Conservation (phyloP, 2,888 invertebrate species). For the Drosophila nigricruria region DNA sequence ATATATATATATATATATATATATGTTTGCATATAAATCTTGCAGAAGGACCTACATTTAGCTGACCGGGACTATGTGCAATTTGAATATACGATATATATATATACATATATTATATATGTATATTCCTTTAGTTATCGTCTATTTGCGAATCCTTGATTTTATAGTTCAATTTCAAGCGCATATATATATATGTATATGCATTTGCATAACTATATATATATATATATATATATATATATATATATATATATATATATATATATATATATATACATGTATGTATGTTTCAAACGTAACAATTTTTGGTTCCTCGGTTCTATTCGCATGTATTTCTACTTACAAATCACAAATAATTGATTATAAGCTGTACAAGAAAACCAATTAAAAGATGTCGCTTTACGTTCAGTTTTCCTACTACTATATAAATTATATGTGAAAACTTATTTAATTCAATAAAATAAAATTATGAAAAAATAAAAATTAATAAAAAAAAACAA, state of each 20-base stretch:
- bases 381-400: constrained; percentile 13
- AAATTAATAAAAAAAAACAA: constrained; percentile 36
- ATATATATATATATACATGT: neutral
- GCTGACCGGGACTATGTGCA: constrained; percentile 54
- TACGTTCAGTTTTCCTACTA: constrained; percentile 48
- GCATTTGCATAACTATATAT: too few species aligned
- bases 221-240: neutral
- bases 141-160: constrained; percentile 20
- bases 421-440: constrained; percentile 31
- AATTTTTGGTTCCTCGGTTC: constrained; percentile 58
- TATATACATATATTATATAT: neutral
- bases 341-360: constrained; percentile 19
- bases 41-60: neutral
- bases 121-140: neutral
- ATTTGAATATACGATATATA: constrained; percentile 19
- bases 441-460: constrained; percentile 1
- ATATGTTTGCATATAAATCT: too few species aligned
- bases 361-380: constrained; percentile 21
- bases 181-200: constrained; percentile 27
- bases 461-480: constrained; percentile 2
- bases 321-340: constrained; percentile 46
- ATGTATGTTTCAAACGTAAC: constrained; percentile 51
- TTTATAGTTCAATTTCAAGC: constrained; percentile 55
- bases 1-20: neutral
- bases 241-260: neutral